These are phyloP conservation scores for Rapana venosa DNA, from an alignment of 2,888 invertebrate species.

Conservation along the genomic window DNA sequence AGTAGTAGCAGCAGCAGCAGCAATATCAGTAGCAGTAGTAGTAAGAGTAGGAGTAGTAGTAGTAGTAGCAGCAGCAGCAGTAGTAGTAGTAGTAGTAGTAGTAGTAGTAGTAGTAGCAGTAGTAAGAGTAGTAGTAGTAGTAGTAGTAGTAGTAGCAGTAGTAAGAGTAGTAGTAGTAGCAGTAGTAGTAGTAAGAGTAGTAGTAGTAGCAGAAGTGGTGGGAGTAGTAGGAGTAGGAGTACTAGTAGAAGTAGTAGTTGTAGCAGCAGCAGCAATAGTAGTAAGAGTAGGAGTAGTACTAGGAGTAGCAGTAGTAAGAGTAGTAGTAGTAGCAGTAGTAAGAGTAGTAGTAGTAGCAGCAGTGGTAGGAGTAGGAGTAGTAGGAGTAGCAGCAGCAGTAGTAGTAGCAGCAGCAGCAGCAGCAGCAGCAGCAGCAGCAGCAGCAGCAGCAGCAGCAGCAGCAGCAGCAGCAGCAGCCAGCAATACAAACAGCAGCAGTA, in stretches of 20 bases:
- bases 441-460: background rate
- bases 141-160: slow-evolving; percentile 39
- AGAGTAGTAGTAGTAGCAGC: background rate
- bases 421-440: slow-evolving; percentile 2
- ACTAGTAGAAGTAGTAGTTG: background rate
- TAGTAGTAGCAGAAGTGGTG: slow-evolving; percentile 22
- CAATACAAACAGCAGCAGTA: background rate
- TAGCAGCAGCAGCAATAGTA: background rate
- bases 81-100: slow-evolving; percentile 27
- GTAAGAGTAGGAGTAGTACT: background rate
- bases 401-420: too few species aligned
- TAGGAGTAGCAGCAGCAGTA: background rate
- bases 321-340: background rate
- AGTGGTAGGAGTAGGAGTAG: background rate
- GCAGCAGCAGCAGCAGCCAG: too few species aligned
- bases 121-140: slow-evolving; percentile 36
- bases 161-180: slow-evolving; percentile 37
- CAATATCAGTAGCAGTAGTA: too few species aligned
- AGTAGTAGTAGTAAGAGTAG: slow-evolving; percentile 39
- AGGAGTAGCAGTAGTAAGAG: background rate
- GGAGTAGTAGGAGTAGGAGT: background rate
- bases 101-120: slow-evolving; percentile 32
- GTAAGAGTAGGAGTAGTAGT: slow-evolving; percentile 36
- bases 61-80: slow-evolving; percentile 33
- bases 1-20: too few species aligned